Evolutionary conservation across 2,888 invertebrate species (phyloP).

Genomic region (Athripsodes cinereus): DNA sequence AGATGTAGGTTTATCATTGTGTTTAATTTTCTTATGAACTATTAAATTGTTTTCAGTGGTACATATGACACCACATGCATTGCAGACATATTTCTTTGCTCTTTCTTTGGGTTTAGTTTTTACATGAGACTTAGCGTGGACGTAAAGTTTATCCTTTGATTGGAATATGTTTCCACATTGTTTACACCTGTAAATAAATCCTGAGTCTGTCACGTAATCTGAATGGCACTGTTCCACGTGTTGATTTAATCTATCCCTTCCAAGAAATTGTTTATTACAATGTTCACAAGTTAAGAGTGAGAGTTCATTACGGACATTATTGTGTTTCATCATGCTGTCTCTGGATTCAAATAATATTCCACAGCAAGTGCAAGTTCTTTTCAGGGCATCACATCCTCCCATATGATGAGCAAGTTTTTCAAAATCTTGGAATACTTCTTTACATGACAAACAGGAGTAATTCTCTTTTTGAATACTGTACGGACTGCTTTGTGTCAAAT

Average conservation of each 20-base stretch:
- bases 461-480: conserved; percentile 30
- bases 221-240: conserved; percentile 38
- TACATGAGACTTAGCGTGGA: conserved; percentile 42
- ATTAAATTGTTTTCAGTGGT: conserved; percentile 11
- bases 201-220: conserved; percentile 35
- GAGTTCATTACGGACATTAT: conserved; percentile 32
- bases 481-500: not conserved
- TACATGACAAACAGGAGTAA: conserved; percentile 41
- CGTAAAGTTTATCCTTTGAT: conserved; percentile 39
- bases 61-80: conserved; percentile 19
- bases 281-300: conserved; percentile 33
- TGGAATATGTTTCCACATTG: conserved; percentile 40
- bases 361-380: conserved; percentile 41
- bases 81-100: conserved; percentile 15
- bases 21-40: conserved; percentile 17
- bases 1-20: conserved; percentile 2
- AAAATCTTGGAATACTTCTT: conserved; percentile 36
- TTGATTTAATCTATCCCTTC: conserved; percentile 34
- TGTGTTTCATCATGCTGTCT: conserved; percentile 40
- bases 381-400: conserved; percentile 39
- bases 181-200: conserved; percentile 40
- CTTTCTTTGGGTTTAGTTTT: conserved; percentile 37
- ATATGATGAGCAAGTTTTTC: conserved; percentile 41
- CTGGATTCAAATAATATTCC: conserved; percentile 40
- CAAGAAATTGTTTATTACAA: conserved; percentile 38